phyloP scores from a whole-genome alignment of 2,113 vertebrate genomes.

The Lepus europaeus region DNA sequence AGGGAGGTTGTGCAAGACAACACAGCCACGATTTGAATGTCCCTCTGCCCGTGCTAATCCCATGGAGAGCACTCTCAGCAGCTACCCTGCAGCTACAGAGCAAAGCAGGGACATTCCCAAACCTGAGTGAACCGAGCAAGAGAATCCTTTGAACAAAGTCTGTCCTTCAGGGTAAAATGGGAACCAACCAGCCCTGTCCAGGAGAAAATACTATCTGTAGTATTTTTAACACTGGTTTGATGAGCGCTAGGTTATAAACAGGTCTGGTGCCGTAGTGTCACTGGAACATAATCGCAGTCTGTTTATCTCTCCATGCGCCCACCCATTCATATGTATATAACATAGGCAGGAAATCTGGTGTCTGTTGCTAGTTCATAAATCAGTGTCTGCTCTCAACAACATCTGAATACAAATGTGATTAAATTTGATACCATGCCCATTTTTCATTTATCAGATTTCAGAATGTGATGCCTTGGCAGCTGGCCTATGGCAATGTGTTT shows the following conservation, averaged over 20 bases:
- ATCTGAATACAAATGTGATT: conserved; percentile 87
- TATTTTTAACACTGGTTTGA: conserved; percentile 74
- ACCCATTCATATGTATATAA: conserved; percentile 81
- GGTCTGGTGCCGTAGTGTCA: conserved; percentile 66
- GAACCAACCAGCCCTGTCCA: conserved; percentile 31
- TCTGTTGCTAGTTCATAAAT: conserved; percentile 86
- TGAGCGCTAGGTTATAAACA: conserved; percentile 78
- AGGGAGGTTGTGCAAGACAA: neutral
- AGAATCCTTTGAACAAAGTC: conserved; percentile 57
- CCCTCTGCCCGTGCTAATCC: neutral
- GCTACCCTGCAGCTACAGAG: neutral
- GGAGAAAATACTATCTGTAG: conserved; percentile 74
- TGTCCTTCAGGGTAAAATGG: conserved; percentile 27
- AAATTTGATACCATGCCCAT: conserved; percentile 82
- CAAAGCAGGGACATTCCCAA: conserved; percentile 31
- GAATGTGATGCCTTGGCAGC: conserved; percentile 66
- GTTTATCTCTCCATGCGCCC: conserved; percentile 80
- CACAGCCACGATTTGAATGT: neutral
- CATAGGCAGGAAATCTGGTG: conserved; percentile 83
- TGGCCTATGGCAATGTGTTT: conserved; percentile 69
- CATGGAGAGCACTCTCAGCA: neutral
- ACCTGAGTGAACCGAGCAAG: neutral
- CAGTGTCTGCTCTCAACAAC: conserved; percentile 83
- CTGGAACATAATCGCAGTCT: conserved; percentile 84
- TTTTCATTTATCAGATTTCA: conserved; percentile 84